Evolutionary conservation across 1,140 invertebrate genomes (phyloP).

Genomic region (Cryptotermes secundus): DNA sequence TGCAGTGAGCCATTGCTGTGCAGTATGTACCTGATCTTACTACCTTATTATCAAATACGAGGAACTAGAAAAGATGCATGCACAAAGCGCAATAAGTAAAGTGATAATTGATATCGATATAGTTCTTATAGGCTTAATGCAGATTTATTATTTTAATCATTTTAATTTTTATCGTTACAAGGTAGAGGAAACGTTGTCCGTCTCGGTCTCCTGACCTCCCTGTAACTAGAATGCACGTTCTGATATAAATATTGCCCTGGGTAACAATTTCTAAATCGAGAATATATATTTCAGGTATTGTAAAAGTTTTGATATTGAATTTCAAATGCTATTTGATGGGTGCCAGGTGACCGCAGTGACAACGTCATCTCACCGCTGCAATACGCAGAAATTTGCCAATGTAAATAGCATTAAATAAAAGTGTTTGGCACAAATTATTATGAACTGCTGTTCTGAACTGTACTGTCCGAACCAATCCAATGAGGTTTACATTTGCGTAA

Average conservation of each 20-base stretch:
- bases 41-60: background rate
- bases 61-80: conserved; percentile 14
- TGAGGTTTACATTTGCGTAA: too few relatives aligned
- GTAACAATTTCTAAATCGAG: background rate
- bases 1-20: background rate
- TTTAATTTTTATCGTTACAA: background rate
- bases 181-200: conserved; percentile 7
- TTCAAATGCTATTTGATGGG: background rate
- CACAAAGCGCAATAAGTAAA: conserved; percentile 1
- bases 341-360: background rate
- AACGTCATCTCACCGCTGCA: background rate
- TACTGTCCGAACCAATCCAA: too few relatives aligned
- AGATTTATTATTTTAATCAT: background rate
- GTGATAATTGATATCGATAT: background rate
- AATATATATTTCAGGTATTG: background rate
- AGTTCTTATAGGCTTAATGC: background rate
- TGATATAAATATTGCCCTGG: background rate
- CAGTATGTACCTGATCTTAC: conserved; percentile 12
- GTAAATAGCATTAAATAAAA: conserved; percentile 12
- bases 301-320: background rate
- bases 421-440: background rate
- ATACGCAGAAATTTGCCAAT: background rate
- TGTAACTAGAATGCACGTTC: background rate
- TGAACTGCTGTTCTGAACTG: background rate
- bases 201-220: background rate